Evolutionary conservation across 2,888 invertebrate species (phyloP).

Genomic region (Drosophila paramelanica): DNA sequence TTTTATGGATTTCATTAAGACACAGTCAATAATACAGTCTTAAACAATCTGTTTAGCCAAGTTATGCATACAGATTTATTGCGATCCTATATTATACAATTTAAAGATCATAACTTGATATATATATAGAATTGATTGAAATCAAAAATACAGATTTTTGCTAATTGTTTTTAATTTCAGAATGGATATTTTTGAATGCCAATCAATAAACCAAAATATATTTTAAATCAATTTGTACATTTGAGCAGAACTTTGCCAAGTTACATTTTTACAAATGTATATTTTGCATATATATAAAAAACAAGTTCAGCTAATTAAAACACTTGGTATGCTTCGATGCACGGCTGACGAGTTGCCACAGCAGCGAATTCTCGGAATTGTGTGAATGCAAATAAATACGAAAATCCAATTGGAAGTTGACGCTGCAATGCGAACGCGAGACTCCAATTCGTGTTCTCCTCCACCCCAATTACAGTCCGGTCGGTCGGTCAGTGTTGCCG

Average conservation of each 20-base stretch:
- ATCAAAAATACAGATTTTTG: too few relatives aligned
- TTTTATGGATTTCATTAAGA: neutral
- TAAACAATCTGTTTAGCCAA: too few relatives aligned
- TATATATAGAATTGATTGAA: too few relatives aligned
- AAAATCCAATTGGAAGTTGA: constrained; percentile 58
- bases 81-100: too few relatives aligned
- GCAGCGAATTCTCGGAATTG: constrained; percentile 10
- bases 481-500: neutral
- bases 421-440: neutral
- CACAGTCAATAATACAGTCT: neutral
- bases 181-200: too few relatives aligned
- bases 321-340: constrained; percentile 6
- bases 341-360: constrained; percentile 11
- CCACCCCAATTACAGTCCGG: neutral
- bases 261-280: too few relatives aligned
- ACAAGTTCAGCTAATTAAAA: constrained; percentile 30
- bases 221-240: too few relatives aligned
- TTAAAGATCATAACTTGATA: too few relatives aligned
- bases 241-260: too few relatives aligned
- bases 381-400: constrained; percentile 35
- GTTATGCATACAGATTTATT: too few relatives aligned
- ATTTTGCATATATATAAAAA: constrained; percentile 1
- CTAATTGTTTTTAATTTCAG: too few relatives aligned
- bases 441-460: constrained; percentile 1
- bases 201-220: too few relatives aligned